Conservation (phyloP, 2,113 vertebrate species). For the Prietella phreatophila region DNA sequence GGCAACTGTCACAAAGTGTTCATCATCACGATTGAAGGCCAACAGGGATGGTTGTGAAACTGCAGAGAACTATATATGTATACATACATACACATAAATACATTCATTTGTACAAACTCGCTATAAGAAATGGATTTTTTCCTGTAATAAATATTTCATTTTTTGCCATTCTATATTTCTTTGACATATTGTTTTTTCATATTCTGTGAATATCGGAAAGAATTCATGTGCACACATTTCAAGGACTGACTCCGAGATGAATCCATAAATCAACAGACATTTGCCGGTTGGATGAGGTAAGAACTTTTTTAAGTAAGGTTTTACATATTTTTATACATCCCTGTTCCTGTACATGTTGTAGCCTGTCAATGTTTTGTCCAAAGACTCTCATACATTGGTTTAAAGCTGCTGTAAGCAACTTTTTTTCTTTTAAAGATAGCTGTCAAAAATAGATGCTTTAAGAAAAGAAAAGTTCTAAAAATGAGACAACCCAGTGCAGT, state of each 20-base stretch:
- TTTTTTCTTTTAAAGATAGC: neutral
- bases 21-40: constrained; percentile 52
- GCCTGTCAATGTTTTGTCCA: constrained; percentile 37
- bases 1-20: constrained; percentile 56
- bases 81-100: neutral
- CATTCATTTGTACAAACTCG: constrained; percentile 10
- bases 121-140: neutral
- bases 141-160: neutral
- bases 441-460: neutral
- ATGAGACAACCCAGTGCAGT: neutral
- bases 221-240: constrained; percentile 39
- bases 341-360: constrained; percentile 38
- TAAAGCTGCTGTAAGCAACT: neutral
- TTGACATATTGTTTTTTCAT: constrained; percentile 57
- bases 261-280: constrained; percentile 54
- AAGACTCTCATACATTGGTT: constrained; percentile 24
- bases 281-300: constrained; percentile 57
- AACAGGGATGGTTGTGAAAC: constrained; percentile 51
- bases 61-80: constrained; percentile 40
- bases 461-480: neutral
- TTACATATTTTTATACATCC: constrained; percentile 60
- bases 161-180: constrained; percentile 30
- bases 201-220: constrained; percentile 45
- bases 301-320: constrained; percentile 70
- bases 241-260: constrained; percentile 15